phyloP scores from a whole-genome alignment of 2,113 vertebrate genomes.

The Elaphurus davidianus region DNA sequence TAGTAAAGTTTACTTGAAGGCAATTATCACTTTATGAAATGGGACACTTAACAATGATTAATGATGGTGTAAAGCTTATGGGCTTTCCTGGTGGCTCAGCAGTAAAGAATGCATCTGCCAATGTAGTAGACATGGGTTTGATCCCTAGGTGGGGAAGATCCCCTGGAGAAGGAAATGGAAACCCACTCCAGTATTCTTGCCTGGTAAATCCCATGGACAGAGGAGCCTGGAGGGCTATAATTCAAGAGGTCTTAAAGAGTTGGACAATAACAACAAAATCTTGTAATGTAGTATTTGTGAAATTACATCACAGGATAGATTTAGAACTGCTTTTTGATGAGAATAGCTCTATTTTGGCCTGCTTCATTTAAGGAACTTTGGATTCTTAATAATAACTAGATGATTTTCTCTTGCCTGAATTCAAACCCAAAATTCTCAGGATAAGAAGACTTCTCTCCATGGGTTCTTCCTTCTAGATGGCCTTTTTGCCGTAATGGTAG shows the following conservation, averaged over 20 bases:
- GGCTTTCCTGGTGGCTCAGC: not conserved
- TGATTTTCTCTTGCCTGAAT: constrained; percentile 24
- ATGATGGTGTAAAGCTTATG: not conserved
- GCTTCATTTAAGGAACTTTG: constrained; percentile 10
- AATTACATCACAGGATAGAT: not conserved
- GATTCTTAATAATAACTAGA: constrained; percentile 26
- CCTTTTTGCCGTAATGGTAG: not conserved
- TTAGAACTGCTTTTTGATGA: constrained; percentile 35
- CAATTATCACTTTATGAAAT: constrained; percentile 1
- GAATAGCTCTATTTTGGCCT: not conserved
- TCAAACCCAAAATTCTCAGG: constrained; percentile 21
- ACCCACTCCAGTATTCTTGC: not conserved
- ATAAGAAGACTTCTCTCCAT: not conserved
- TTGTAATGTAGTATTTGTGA: not conserved
- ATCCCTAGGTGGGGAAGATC: not conserved
- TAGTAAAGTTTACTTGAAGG: constrained; percentile 1
- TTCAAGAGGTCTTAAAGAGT: not conserved
- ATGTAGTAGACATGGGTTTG: not conserved
- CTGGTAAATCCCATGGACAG: not conserved
- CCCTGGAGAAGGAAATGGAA: not conserved
- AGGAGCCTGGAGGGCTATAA: not conserved
- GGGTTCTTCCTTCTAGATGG: not conserved
- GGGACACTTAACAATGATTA: not conserved
- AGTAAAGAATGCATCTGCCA: not conserved
- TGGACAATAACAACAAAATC: not conserved